Conservation (phyloP, 2,888 invertebrate genomes). For the Busseola fusca region DNA sequence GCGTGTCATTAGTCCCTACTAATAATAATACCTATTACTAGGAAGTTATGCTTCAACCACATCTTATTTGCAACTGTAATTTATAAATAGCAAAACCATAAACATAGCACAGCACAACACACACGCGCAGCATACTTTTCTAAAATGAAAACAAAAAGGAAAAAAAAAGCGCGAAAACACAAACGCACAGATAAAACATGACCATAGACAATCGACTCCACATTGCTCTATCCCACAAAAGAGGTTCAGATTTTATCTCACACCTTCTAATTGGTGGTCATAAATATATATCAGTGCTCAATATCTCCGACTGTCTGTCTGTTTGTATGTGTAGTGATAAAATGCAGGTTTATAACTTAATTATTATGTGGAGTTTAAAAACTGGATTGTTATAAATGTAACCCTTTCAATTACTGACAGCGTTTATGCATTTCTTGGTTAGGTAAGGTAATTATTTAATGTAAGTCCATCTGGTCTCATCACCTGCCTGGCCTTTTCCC, state of each 20-base stretch:
- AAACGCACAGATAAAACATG: constrained; percentile 24
- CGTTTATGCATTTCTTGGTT: not conserved
- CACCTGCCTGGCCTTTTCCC: too few relatives aligned
- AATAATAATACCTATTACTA: too few relatives aligned
- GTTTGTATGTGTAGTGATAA: constrained; percentile 58
- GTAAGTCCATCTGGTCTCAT: too few relatives aligned
- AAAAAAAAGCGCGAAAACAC: constrained; percentile 1
- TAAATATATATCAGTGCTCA: constrained; percentile 80
- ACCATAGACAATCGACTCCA: constrained; percentile 54
- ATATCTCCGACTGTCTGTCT: constrained; percentile 69
- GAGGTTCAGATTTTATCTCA: constrained; percentile 76
- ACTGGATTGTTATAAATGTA: not conserved
- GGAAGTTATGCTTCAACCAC: not conserved
- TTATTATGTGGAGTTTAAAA: constrained; percentile 33
- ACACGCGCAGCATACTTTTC: not conserved
- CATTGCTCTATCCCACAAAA: constrained; percentile 50
- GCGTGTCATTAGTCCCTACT: not conserved
- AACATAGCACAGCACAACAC: not conserved
- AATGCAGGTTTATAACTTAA: constrained; percentile 54
- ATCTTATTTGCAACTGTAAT: not conserved
- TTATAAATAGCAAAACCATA: not conserved
- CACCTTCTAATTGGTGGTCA: constrained; percentile 83
- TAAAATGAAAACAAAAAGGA: not conserved
- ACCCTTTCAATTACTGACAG: not conserved
- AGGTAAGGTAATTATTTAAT: not conserved